Conservation (phyloP, 35 echinoderm and acorn worm genomes). For the Ophiothrix spiculata region DNA sequence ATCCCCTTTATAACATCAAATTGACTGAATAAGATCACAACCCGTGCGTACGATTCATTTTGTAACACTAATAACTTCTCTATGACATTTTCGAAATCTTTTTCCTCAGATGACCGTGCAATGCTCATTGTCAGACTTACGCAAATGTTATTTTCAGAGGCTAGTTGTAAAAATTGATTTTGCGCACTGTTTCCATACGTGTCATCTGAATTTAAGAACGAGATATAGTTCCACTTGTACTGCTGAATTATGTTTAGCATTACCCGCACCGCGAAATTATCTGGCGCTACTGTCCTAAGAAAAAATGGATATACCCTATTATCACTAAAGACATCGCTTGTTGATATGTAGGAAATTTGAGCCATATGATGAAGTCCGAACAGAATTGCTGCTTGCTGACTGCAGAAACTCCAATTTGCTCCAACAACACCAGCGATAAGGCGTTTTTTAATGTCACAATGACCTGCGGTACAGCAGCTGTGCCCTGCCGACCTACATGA, state of each 20-base stretch:
- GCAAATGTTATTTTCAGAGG: constrained; percentile 49
- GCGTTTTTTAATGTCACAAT: background rate
- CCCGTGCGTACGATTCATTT: constrained; percentile 33
- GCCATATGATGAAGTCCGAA: constrained; percentile 78
- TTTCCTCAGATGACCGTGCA: background rate
- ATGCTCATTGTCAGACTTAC: constrained; percentile 46
- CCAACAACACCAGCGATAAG: constrained; percentile 73
- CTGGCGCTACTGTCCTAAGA: constrained; percentile 73
- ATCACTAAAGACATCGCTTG: constrained; percentile 85
- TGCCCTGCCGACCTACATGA: background rate
- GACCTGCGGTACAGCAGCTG: too few relatives aligned
- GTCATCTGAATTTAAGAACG: constrained; percentile 88
- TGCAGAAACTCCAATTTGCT: constrained; percentile 68
- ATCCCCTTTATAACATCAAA: constrained; percentile 48
- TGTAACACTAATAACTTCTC: constrained; percentile 39
- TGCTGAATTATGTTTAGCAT: constrained; percentile 65
- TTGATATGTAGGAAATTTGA: constrained; percentile 86
- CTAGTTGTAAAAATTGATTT: constrained; percentile 48
- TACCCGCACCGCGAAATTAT: constrained; percentile 68
- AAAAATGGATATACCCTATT: constrained; percentile 74
- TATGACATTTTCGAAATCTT: constrained; percentile 31
- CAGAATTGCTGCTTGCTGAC: constrained; percentile 72
- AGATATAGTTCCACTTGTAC: constrained; percentile 84
- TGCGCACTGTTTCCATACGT: constrained; percentile 82
- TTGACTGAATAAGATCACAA: constrained; percentile 78